Evolutionary conservation across 2,797 vertebrate species (phyloP).

Genomic region (Myotis daubentonii): DNA sequence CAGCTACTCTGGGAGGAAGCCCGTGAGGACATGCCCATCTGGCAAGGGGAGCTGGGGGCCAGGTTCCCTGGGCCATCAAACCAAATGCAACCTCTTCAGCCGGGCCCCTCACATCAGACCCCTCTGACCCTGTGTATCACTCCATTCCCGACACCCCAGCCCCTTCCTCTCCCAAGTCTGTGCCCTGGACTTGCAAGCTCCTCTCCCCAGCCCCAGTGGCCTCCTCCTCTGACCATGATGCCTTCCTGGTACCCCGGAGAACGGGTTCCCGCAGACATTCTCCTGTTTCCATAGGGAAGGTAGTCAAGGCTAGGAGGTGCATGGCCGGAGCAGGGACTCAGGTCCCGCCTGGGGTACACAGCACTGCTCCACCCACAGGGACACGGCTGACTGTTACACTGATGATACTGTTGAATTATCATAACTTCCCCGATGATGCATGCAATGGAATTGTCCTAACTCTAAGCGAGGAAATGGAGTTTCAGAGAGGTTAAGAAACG

Average conservation of each 20-base stretch:
- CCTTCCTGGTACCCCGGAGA: not conserved
- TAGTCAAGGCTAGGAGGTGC: not conserved
- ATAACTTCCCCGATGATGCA: too few relatives aligned
- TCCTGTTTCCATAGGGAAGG: not conserved
- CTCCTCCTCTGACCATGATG: not conserved
- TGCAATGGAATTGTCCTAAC: not conserved
- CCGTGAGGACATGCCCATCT: not conserved
- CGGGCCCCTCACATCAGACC: not conserved
- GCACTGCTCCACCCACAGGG: not conserved
- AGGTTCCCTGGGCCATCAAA: not conserved
- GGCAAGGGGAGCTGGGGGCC: not conserved
- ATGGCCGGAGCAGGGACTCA: not conserved
- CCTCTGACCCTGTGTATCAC: rapidly evolving
- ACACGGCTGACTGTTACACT: rapidly evolving
- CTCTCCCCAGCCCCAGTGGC: not conserved
- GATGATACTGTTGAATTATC: not conserved
- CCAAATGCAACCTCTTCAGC: not conserved
- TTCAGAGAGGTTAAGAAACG: not conserved
- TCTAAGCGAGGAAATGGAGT: not conserved
- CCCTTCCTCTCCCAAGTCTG: not conserved
- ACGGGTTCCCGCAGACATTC: not conserved
- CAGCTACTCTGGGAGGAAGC: not conserved
- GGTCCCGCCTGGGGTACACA: not conserved
- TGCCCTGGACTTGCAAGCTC: not conserved
- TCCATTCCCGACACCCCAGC: too few relatives aligned